A percentile compares a stretch with the other conserved stretches of the same genome.
phyloP scores from a whole-genome alignment of 1,140 invertebrate species.

The Anastatus disparis region DNA sequence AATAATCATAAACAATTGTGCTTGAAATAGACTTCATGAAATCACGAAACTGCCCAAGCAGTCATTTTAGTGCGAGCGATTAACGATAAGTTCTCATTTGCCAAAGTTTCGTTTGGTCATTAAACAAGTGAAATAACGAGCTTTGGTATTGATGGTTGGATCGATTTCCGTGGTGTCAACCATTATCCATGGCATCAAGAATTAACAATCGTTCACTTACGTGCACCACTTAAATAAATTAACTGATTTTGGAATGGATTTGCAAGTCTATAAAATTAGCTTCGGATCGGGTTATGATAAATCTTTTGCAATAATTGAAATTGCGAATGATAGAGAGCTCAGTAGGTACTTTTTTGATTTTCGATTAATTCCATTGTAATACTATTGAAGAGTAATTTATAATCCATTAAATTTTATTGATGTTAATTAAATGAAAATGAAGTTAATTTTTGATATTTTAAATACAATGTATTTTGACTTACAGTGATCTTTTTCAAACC shows the following conservation, averaged over 20 bases:
- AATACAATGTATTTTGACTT: too few species aligned
- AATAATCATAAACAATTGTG: conserved; percentile 21
- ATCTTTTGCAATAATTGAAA: too few species aligned
- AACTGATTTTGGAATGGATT: conserved; percentile 59
- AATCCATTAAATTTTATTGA: too few species aligned
- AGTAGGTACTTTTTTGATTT: too few species aligned
- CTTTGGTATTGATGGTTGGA: background rate
- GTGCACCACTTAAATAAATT: conserved; percentile 53
- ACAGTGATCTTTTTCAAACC: too few species aligned
- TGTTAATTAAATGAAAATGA: too few species aligned
- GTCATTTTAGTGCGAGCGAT: conserved; percentile 3
- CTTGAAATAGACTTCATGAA: background rate
- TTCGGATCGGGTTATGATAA: too few species aligned
- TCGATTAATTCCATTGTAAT: too few species aligned
- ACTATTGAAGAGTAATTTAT: too few species aligned
- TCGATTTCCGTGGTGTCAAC: conserved; percentile 14
- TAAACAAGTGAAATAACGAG: conserved; percentile 45
- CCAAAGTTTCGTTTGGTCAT: conserved; percentile 15
- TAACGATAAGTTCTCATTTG: conserved; percentile 15
- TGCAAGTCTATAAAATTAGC: conserved; percentile 55
- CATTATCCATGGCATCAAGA: conserved; percentile 21
- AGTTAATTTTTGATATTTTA: too few species aligned
- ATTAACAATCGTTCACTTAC: conserved; percentile 47
- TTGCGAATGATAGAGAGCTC: too few species aligned
- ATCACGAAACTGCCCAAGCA: background rate